phyloP scores from a whole-genome alignment of 2,888 invertebrate genomes.

The Maniola hyperantus region DNA sequence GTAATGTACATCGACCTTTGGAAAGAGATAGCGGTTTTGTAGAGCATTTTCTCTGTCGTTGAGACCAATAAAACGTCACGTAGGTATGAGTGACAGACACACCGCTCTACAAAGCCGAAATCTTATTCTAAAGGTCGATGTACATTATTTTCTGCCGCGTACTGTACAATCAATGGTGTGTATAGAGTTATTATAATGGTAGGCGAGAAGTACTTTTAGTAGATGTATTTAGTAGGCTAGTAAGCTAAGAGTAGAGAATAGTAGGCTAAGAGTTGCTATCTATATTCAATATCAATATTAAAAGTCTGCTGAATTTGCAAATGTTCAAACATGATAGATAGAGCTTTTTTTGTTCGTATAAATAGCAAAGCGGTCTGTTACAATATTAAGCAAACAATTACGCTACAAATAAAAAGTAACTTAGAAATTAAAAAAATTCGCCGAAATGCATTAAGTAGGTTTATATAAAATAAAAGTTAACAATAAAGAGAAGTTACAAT shows the following conservation, averaged over 20 bases:
- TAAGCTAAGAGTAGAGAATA: no score
- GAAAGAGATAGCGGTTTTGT: no score
- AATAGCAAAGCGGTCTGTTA: neutral
- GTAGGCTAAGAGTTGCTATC: neutral
- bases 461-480: neutral
- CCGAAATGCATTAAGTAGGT: constrained; percentile 31
- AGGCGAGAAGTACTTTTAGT: neutral
- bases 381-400: neutral
- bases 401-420: neutral
- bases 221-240: neutral
- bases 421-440: constrained; percentile 43
- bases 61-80: no score
- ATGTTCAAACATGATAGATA: neutral
- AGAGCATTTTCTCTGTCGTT: no score
- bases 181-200: constrained; percentile 1
- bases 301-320: neutral
- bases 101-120: no score
- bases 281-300: neutral
- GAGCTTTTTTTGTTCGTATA: neutral
- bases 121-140: no score
- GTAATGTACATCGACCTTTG: no score
- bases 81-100: no score
- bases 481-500: constrained; percentile 15
- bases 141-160: no score
- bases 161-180: constrained; percentile 23